Evolutionary conservation across 2,888 invertebrate genomes (phyloP), one percentile per base, ranked within the genome.

Genomic region (Dinocampus coccinellae): DNA sequence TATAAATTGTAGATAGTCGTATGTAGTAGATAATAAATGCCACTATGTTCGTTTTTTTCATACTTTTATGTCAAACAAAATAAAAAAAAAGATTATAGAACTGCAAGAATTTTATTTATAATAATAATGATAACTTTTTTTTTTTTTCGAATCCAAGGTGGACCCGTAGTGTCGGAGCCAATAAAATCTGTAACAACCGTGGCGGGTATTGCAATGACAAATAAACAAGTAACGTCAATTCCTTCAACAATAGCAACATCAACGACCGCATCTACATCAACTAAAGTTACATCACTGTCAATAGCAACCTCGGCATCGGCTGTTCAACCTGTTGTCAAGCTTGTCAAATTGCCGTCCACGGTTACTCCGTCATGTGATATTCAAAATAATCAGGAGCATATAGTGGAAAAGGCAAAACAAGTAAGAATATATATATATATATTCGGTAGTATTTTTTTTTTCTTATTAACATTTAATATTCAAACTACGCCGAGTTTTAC

Each of bases 371-470:
- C 84, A 11, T 80, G 83, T 77, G 84, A 87, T 78, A 85, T 75
- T 75, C 79, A 84, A 26, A 85, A 85, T 77, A 91, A 89, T 82
- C 93, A 93, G 82, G 94, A 94, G 86, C 92, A 94, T 87, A 94
- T 95, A 81, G 94, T 94, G 24, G 94, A 95, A 84, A 93, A 94
- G 85, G 95, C 95, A 13, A 95, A 95, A 88, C 95, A 95, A 89
- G 93, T 91, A 79, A 73, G 22, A 2, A 75, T 69, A 47, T 62
- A 70, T 10, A 63, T 29, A 33, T 24, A 52, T n/a, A n/a, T n/a
- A n/a, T n/a, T n/a, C n/a, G n/a, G n/a, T n/a, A n/a, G n/a, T n/a
- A n/a, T n/a, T n/a, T n/a, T n/a, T n/a, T n/a, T n/a, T n/a, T n/a
- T n/a, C n/a, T n/a, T n/a, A n/a, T n/a, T n/a, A n/a, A n/a, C n/a